phyloP scores from a whole-genome alignment of 1,140 invertebrate species.

The Steinernema feltiae region DNA sequence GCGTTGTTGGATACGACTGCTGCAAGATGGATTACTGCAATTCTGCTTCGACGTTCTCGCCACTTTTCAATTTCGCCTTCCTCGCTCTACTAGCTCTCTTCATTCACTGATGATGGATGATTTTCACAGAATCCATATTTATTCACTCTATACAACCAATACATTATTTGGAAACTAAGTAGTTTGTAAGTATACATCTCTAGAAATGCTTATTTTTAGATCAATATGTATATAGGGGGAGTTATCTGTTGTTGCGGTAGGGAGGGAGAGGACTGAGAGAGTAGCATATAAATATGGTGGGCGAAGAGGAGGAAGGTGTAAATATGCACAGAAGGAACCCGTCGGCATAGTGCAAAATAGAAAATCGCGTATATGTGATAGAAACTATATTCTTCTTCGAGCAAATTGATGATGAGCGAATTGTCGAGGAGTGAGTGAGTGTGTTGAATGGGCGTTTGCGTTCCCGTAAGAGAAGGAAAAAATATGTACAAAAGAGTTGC shows the following conservation, averaged over 20 bases:
- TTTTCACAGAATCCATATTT: background rate
- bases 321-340: constrained; percentile 3
- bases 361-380: no score
- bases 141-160: constrained; percentile 13
- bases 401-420: background rate
- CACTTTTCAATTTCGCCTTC: no score
- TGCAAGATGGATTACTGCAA: no score
- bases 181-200: background rate
- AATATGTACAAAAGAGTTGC: background rate
- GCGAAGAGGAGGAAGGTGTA: background rate
- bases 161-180: background rate
- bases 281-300: background rate
- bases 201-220: constrained; percentile 10
- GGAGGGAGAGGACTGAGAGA: background rate
- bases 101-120: no score
- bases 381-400: constrained; percentile 10
- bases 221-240: background rate
- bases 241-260: background rate
- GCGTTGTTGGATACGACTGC: no score
- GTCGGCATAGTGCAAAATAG: background rate
- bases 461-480: background rate
- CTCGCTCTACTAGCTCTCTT: no score
- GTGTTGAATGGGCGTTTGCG: background rate
- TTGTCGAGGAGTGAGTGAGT: constrained; percentile 6
- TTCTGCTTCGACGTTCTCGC: no score